Base-by-base conservation (phyloP, 2,113 vertebrate species). In the Siphamia tubifer region DNA sequence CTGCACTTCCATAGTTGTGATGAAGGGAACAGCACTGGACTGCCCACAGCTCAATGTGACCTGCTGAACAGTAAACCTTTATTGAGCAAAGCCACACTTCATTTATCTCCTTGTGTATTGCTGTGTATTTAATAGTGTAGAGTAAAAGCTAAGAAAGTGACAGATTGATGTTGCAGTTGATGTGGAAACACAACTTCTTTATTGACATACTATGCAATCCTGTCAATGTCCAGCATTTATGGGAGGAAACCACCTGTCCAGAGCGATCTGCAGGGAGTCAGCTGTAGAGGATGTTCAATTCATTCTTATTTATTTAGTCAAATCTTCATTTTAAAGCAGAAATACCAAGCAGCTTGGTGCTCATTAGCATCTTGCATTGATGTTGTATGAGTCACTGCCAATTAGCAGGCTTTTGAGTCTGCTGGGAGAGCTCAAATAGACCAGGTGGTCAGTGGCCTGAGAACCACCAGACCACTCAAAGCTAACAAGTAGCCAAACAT, bases 41-140 rank as follows among this genome's bases (percentile, higher is more conserved):
- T 27, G 45, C 36, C 55, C 23, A 45, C 53, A 25, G 57, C 45
- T 47, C 63, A 38, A 45, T 61, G 68, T 81, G 68, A 81, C 69
- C 66, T 21, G 42, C 68, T 9, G 52, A 45, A 36, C 27, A 30
- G 45, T 70, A 56, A 77, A 76, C 35, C 70, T 73, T 61, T 76
- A 81, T 54, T 34, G 69, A 73, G 52, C 60, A 10, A 35, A 12
- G 45, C 40, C 54, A 45, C 67, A 63, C 38, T 70, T 74, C 35
- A 62, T 72, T 73, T 68, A 64, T 70, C 60, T 61, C 19, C 12
- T 40, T 55, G 55, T 68, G 48, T 13, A 23, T 11, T 17, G 39
- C 30, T 15, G 30, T 6, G 1, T 15, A 25, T 74, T 79, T 53
- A 47, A 68, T 71, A 28, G 49, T 13, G 17, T 3, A 2, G 13